Conservation (phyloP, 2,888 invertebrate genomes). For the Shargacucullia verbasci region DNA sequence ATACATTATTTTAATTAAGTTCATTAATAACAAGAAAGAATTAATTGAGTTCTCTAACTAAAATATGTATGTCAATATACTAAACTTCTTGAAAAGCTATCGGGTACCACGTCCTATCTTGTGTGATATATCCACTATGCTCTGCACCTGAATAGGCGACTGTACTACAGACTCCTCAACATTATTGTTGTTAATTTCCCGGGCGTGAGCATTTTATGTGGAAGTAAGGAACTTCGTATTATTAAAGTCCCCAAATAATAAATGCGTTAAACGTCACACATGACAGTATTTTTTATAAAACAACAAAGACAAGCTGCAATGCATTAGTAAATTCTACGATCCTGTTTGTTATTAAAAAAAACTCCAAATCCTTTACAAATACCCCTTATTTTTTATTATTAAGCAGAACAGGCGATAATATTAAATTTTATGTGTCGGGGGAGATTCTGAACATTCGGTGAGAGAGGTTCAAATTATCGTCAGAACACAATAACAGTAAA, state of each 20-base stretch:
- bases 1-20: no score
- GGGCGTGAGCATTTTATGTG: no score
- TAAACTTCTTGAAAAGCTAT: no score
- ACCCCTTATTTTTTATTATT: conserved; percentile 54
- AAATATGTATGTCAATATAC: no score
- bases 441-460: conserved; percentile 27
- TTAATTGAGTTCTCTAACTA: no score
- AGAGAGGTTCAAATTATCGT: conserved; percentile 42
- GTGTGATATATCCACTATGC: no score
- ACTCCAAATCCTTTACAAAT: conserved; percentile 43
- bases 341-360: conserved; percentile 44
- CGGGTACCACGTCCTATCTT: no score
- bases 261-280: neutral
- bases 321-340: conserved; percentile 29
- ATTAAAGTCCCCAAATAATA: neutral
- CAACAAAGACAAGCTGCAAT: conserved; percentile 29
- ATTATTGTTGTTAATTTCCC: no score
- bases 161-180: no score
- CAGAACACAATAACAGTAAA: conserved; percentile 43
- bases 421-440: conserved; percentile 49
- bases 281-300: conserved; percentile 8
- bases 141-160: no score
- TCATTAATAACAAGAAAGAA: no score
- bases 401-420: conserved; percentile 47
- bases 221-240: no score